phyloP scores from a whole-genome alignment of 2,888 invertebrate species.

The Ormyrus labotus region DNA sequence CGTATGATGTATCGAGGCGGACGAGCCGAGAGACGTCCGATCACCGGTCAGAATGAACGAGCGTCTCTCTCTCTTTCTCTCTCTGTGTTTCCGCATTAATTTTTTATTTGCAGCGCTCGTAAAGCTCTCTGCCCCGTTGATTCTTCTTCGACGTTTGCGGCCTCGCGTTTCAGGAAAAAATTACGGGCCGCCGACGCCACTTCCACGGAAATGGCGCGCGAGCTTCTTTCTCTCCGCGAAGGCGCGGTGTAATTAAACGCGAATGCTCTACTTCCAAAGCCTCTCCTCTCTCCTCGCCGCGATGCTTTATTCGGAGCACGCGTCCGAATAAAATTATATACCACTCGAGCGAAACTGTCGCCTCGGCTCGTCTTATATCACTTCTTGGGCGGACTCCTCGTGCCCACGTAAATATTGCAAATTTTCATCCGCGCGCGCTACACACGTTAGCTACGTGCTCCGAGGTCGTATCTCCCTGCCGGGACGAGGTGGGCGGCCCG shows the following conservation, averaged over 20 bases:
- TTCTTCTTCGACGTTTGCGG: neutral
- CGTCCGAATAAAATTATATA: neutral
- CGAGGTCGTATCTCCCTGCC: constrained; percentile 29
- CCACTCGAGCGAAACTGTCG: neutral
- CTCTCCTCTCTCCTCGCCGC: too few species aligned
- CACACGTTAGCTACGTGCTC: constrained; percentile 13
- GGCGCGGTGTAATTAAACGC: too few species aligned
- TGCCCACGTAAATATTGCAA: constrained; percentile 33
- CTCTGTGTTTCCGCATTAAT: constrained; percentile 1
- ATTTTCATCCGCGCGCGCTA: constrained; percentile 22
- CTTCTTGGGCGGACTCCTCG: neutral
- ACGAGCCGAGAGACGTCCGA: neutral
- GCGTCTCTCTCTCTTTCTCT: too few species aligned
- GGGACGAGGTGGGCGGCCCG: constrained; percentile 13
- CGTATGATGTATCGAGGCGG: constrained; percentile 29
- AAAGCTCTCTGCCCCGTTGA: neutral
- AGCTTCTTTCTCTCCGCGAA: neutral
- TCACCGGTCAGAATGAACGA: neutral
- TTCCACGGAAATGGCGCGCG: too few species aligned
- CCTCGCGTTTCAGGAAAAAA: too few species aligned
- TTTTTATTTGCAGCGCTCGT: constrained; percentile 9
- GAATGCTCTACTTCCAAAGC: too few species aligned
- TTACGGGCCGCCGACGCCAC: too few species aligned
- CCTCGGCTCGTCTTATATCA: constrained; percentile 1
- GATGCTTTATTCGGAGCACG: too few species aligned